Conservation (phyloP, 2,888 invertebrate species). For the Spodoptera picta region DNA sequence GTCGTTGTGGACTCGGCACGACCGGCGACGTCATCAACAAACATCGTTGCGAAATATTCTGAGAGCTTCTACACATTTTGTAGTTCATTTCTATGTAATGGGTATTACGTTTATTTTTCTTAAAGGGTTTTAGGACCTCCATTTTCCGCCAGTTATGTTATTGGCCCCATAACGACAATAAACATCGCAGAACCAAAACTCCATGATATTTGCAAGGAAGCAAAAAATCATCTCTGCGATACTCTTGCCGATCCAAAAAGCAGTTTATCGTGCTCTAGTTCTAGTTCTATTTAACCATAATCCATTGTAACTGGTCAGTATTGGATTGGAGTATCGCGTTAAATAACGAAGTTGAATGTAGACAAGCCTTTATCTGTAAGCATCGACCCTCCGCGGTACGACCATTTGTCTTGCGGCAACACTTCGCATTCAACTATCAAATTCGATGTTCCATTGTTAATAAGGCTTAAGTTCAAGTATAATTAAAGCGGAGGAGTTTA, state of each 20-base stretch:
- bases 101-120: too few relatives aligned
- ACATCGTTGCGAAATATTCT: conserved; percentile 15
- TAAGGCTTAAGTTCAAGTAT: conserved; percentile 64
- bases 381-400: conserved; percentile 37
- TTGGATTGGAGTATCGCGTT: conserved; percentile 3
- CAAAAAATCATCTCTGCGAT: too few relatives aligned
- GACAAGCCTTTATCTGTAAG: conserved; percentile 43
- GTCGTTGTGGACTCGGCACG: background rate
- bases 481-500: conserved; percentile 56
- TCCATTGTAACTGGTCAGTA: conserved; percentile 21
- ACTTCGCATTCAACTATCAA: conserved; percentile 72
- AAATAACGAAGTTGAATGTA: conserved; percentile 36
- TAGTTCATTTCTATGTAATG: conserved; percentile 2
- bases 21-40: background rate
- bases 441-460: conserved; percentile 70
- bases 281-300: background rate
- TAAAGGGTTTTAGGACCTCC: too few relatives aligned
- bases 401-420: conserved; percentile 66
- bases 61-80: conserved; percentile 1
- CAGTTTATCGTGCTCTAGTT: too few relatives aligned
- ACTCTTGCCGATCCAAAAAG: too few relatives aligned
- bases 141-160: too few relatives aligned
- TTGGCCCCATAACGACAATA: too few relatives aligned
- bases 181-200: too few relatives aligned
- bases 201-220: too few relatives aligned